Percentiles rank a stretch among this genome's conserved stretches.
Evolutionary conservation across 2,113 vertebrate species (phyloP).

Genomic region (Phaethon lepturus): DNA sequence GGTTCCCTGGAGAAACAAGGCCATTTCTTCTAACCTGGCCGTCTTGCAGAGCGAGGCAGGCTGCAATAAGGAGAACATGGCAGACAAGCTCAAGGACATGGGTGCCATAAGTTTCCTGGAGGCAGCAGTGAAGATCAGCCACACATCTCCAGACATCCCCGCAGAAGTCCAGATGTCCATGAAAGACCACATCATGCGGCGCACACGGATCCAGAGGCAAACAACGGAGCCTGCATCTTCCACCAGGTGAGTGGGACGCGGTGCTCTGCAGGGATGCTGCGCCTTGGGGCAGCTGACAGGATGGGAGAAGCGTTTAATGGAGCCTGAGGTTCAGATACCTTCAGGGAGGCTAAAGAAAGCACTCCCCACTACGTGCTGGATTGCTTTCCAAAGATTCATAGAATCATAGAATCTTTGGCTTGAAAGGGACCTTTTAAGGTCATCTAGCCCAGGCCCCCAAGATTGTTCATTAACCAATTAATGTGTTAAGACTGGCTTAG

Average conservation of each 20-base stretch:
- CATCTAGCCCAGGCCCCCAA: background rate
- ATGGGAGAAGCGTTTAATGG: accelerated
- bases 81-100: slow-evolving; percentile 90
- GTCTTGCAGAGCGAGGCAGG: slow-evolving; percentile 59
- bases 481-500: background rate
- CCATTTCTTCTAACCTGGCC: slow-evolving; percentile 72
- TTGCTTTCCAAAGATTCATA: background rate
- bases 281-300: background rate
- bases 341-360: background rate
- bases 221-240: slow-evolving; percentile 91
- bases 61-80: slow-evolving; percentile 81
- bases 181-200: slow-evolving; percentile 88
- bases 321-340: background rate
- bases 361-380: background rate
- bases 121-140: slow-evolving; percentile 95
- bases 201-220: slow-evolving; percentile 89
- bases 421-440: no score
- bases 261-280: background rate
- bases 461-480: background rate
- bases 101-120: slow-evolving; percentile 88
- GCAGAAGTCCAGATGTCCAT: slow-evolving; percentile 95
- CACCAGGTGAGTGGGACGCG: slow-evolving; percentile 78
- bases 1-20: slow-evolving; percentile 87
- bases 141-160: slow-evolving; percentile 93
- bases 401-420: no score